Base-by-base conservation (phyloP, 2,888 invertebrate genomes). In the Penaeus monodon region DNA sequence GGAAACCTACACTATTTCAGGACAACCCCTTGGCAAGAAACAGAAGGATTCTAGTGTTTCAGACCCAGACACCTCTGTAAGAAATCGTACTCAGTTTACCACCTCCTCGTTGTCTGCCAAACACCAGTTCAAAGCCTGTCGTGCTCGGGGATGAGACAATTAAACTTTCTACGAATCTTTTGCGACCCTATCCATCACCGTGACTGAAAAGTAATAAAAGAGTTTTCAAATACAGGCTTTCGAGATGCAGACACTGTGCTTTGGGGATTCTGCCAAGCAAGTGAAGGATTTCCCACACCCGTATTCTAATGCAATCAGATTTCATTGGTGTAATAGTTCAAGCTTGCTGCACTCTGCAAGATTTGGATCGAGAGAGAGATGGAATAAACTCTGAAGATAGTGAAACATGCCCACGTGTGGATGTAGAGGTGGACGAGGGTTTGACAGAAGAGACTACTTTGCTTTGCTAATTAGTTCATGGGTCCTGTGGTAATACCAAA, bases 181-280 rank as follows among this genome's bases (percentile, higher is more conserved):
- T 91, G 81, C 85, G 91, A 86, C 91, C 91, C 49, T 91, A 90
- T 89, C 91, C 90, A 79, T 90, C 91, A 88, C 90, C 90, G 86
- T 29, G 89, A 87, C 91, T 84, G 89, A 91, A 79, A 76, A 66
- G 33, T 38, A 38, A 38, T 38, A 90, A 91, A 91, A 82, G 89
- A 85, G 90, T 91, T 81, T 91, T 91, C 88, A 38, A 38, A 38
- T 90, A 91, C 79, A 81, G 91, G 84, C 89, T 91, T 81, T 88
- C 89, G 33, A 84, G 90, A 82, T 92, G 91, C 76, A 86, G 91
- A 89, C 89, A 89, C 89, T 91, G 90, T 84, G 88, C 91, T 76
- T 92, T 92, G 91, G 91, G 91, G 74, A 92, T 92, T 88, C 88
- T 92, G 78, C 90, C 91, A 77, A 92, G 91, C 90, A 92, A 91